Conservation (phyloP, 2,113 vertebrate genomes). For the Plotosus lineatus region DNA sequence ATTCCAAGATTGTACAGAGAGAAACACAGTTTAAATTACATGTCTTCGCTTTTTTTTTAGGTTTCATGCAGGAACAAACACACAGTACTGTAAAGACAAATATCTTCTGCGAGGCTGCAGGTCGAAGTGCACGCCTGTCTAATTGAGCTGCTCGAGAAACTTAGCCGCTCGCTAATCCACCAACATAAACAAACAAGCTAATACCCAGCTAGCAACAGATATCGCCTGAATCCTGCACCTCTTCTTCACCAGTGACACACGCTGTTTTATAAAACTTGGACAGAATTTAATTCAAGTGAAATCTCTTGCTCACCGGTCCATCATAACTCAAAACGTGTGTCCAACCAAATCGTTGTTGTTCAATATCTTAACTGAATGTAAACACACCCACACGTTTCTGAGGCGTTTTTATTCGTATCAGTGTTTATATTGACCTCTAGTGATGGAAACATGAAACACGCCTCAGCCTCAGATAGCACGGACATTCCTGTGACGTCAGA, state of each 20-base stretch:
- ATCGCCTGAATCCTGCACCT: background rate
- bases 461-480: no score
- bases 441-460: constrained; percentile 2
- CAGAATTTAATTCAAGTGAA: background rate
- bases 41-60: background rate
- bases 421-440: constrained; percentile 19
- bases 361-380: background rate
- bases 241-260: background rate
- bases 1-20: background rate
- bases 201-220: background rate
- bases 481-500: no score
- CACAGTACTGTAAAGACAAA: background rate
- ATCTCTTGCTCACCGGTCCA: background rate
- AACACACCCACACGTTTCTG: background rate
- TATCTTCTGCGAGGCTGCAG: background rate
- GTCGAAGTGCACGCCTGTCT: rapidly evolving
- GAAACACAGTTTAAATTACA: background rate
- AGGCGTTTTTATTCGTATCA: background rate
- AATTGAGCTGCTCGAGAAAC: background rate
- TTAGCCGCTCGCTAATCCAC: constrained; percentile 25
- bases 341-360: background rate
- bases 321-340: background rate
- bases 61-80: background rate
- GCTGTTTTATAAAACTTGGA: background rate
- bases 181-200: constrained; percentile 7